Conservation (phyloP, 2,888 invertebrate species). For the Leptinotarsa tumamoca region DNA sequence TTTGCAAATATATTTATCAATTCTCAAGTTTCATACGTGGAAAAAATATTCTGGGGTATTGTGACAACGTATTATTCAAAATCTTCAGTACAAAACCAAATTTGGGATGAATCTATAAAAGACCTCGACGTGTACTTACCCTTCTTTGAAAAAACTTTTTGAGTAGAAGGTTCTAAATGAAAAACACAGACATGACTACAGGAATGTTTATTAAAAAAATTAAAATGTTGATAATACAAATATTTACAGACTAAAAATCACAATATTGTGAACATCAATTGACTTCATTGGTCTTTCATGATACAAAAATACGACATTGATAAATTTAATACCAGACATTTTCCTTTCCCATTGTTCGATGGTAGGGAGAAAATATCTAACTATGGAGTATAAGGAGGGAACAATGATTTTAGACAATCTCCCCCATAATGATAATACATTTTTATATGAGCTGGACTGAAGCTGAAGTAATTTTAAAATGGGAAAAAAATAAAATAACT, state of each 20-base stretch:
- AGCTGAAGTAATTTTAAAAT: too few species aligned
- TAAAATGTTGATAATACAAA: constrained; percentile 27
- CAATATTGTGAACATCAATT: constrained; percentile 38
- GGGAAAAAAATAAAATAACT: too few species aligned
- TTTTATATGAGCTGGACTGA: too few species aligned
- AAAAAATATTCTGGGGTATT: too few species aligned
- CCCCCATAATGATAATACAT: too few species aligned
- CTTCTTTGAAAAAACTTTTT: too few species aligned
- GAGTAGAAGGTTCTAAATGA: not conserved
- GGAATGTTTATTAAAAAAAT: constrained; percentile 41
- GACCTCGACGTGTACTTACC: too few species aligned
- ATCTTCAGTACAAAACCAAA: too few species aligned
- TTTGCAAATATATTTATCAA: too few species aligned
- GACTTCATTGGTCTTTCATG: constrained; percentile 35
- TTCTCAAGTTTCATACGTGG: too few species aligned
- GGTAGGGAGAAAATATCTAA: not conserved
- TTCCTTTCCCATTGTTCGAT: not conserved
- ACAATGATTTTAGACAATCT: not conserved
- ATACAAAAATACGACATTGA: constrained; percentile 40
- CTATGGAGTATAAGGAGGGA: not conserved
- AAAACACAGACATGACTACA: not conserved
- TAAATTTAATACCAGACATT: constrained; percentile 11
- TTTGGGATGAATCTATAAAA: too few species aligned
- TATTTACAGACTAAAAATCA: constrained; percentile 39
- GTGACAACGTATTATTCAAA: too few species aligned